Percentiles rank a stretch among this genome's conserved stretches.
Evolutionary conservation across 2,797 vertebrate genomes (phyloP).

Genomic region (Gallirallus australis): DNA sequence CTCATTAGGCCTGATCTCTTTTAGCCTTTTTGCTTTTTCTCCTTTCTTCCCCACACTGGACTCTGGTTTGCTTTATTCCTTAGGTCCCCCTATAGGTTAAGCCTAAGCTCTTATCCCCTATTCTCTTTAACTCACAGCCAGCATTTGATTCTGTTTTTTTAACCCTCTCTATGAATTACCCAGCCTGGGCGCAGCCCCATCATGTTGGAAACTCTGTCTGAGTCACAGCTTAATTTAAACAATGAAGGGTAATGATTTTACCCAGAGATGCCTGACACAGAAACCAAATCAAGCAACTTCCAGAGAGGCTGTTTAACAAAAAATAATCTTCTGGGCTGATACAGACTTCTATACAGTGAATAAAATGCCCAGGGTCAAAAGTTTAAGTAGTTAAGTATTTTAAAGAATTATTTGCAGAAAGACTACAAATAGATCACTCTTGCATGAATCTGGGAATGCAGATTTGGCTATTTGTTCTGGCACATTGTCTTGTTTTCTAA

Average conservation of each 20-base stretch:
- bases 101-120: slow-evolving; percentile 70
- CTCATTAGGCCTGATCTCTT: slow-evolving; percentile 76
- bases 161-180: slow-evolving; percentile 71
- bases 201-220: slow-evolving; percentile 41
- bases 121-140: slow-evolving; percentile 73
- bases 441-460: not conserved
- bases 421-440: slow-evolving; percentile 29
- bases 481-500: slow-evolving; percentile 11
- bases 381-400: slow-evolving; percentile 58
- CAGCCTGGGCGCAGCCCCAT: slow-evolving; percentile 45
- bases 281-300: slow-evolving; percentile 21
- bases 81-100: slow-evolving; percentile 77
- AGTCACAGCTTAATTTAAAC: slow-evolving; percentile 56
- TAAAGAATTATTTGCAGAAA: slow-evolving; percentile 46
- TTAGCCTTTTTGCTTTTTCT: slow-evolving; percentile 74
- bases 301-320: slow-evolving; percentile 23
- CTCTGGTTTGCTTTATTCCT: slow-evolving; percentile 72
- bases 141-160: slow-evolving; percentile 69
- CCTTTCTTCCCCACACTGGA: slow-evolving; percentile 67
- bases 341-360: not conserved
- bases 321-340: slow-evolving; percentile 39
- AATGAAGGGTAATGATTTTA: slow-evolving; percentile 51
- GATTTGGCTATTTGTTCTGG: slow-evolving; percentile 14
- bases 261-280: slow-evolving; percentile 27
- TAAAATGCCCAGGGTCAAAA: slow-evolving; percentile 56